A percentile compares a stretch with the other conserved stretches of the same genome.
phyloP scores from a whole-genome alignment of 2,888 invertebrate species.

The Muscina levida region DNA sequence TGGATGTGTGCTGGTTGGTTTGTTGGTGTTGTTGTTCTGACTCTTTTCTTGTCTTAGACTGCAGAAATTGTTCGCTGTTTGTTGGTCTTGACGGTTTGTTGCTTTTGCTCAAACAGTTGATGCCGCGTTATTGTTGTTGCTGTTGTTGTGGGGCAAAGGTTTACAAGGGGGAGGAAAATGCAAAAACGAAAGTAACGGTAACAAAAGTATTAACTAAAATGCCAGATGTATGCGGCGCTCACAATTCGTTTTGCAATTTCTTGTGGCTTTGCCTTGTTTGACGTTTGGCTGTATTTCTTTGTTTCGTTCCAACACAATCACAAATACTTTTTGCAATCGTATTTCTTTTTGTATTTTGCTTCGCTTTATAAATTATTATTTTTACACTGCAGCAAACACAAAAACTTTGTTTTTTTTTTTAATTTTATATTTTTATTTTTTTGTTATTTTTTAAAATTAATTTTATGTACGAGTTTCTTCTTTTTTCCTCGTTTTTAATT shows the following conservation, averaged over 20 bases:
- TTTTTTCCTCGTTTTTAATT: constrained; percentile 12
- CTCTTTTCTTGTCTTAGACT: constrained; percentile 21
- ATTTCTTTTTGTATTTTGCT: constrained; percentile 28
- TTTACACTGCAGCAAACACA: constrained; percentile 32
- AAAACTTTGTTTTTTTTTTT: constrained; percentile 20
- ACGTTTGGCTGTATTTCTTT: too few relatives aligned
- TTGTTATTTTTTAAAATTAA: constrained; percentile 20
- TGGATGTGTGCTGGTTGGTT: constrained; percentile 25
- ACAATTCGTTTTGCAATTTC: constrained; percentile 25
- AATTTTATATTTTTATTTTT: constrained; percentile 5
- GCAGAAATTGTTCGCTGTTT: constrained; percentile 16
- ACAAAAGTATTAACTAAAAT: constrained; percentile 19
- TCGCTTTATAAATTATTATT: neutral
- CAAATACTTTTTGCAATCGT: constrained; percentile 27
- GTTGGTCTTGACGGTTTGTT: constrained; percentile 24
- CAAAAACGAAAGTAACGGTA: constrained; percentile 32
- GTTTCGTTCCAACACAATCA: constrained; percentile 18
- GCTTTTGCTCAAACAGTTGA: constrained; percentile 11
- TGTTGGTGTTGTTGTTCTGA: constrained; percentile 11
- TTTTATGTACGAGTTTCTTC: neutral
- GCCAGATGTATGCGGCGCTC: neutral
- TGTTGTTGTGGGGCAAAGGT: constrained; percentile 23
- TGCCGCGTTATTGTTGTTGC: too few relatives aligned
- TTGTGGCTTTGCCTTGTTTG: constrained; percentile 19
- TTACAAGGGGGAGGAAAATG: constrained; percentile 22